Percentiles rank a stretch among this genome's conserved stretches.
Conservation (phyloP, 2,797 vertebrate genomes). For the Dryobates pubescens region DNA sequence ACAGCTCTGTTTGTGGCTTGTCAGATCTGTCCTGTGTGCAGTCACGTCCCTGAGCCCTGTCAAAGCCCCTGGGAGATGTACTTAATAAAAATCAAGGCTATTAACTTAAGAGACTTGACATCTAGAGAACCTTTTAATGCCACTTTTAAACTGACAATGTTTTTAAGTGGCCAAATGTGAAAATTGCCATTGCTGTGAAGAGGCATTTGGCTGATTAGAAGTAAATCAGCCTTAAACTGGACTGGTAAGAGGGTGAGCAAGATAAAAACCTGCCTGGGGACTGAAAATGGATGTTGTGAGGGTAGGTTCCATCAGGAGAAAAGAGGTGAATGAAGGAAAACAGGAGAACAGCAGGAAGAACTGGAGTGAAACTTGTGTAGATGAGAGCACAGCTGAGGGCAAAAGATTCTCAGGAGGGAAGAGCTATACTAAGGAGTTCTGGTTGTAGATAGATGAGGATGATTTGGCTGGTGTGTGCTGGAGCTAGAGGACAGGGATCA, state of each 20-base stretch:
- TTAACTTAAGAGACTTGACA: not conserved
- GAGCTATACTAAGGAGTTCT: not conserved
- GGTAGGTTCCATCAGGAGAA: not conserved
- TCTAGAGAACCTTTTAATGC: not conserved
- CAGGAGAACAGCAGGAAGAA: not conserved
- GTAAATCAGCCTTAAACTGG: not conserved
- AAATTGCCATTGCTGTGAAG: not conserved
- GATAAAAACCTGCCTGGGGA: not conserved
- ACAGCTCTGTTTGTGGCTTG: no score
- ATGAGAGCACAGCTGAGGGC: not conserved
- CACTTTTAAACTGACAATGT: not conserved
- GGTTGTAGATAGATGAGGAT: not conserved
- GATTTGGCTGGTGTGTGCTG: not conserved
- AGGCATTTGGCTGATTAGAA: not conserved
- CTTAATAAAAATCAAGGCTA: not conserved
- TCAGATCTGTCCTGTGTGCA: no score
- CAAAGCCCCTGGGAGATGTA: not conserved
- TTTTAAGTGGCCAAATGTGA: not conserved
- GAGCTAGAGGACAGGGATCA: rapidly evolving
- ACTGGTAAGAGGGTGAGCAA: not conserved
- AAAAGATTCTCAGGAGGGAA: not conserved
- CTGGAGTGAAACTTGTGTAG: not conserved
- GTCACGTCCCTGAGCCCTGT: no score
- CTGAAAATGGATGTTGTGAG: not conserved
- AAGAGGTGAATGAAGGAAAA: not conserved